Percentiles rank a stretch among this genome's conserved stretches.
Evolutionary conservation across 2,113 vertebrate species (phyloP).

Genomic region (Argyrosomus japonicus): DNA sequence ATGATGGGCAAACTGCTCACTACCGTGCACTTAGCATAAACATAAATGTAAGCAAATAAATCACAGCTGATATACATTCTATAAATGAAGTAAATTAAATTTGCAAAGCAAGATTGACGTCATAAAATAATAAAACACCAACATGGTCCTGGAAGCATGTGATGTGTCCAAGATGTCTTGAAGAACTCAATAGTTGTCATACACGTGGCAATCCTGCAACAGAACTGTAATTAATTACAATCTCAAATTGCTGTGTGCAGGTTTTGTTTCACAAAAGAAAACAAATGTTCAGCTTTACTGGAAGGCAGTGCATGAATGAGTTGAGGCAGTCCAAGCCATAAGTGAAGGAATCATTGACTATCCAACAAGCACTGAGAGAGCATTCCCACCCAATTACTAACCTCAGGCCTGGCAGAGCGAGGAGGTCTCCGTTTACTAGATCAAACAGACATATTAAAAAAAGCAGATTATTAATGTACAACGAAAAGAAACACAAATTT

Average conservation of each 20-base stretch:
- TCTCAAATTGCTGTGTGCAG: background rate
- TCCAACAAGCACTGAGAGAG: too few relatives aligned
- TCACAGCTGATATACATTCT: background rate
- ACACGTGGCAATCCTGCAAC: slow-evolving; percentile 28
- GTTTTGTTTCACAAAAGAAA: background rate
- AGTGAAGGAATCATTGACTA: background rate
- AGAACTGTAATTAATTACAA: background rate
- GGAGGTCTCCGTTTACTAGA: slow-evolving; percentile 31
- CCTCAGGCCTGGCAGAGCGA: background rate
- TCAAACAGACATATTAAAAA: slow-evolving; percentile 6
- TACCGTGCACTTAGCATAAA: too few relatives aligned
- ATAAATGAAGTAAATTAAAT: background rate
- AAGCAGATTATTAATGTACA: background rate
- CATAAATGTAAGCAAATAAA: too few relatives aligned
- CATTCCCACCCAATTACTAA: slow-evolving; percentile 2
- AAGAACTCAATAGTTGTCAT: slow-evolving; percentile 24
- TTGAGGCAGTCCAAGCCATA: background rate
- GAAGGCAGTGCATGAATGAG: background rate
- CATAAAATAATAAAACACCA: background rate
- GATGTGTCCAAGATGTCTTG: background rate
- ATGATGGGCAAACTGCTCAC: too few relatives aligned
- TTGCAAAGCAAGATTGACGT: background rate
- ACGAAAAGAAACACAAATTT: background rate
- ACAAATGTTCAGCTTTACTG: background rate
- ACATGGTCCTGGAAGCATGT: background rate